A percentile compares a stretch with the other conserved stretches of the same genome.
These are phyloP conservation scores for Styela plicata DNA, from an alignment of 23 tunicate genomes.

Conservation along the genomic window DNA sequence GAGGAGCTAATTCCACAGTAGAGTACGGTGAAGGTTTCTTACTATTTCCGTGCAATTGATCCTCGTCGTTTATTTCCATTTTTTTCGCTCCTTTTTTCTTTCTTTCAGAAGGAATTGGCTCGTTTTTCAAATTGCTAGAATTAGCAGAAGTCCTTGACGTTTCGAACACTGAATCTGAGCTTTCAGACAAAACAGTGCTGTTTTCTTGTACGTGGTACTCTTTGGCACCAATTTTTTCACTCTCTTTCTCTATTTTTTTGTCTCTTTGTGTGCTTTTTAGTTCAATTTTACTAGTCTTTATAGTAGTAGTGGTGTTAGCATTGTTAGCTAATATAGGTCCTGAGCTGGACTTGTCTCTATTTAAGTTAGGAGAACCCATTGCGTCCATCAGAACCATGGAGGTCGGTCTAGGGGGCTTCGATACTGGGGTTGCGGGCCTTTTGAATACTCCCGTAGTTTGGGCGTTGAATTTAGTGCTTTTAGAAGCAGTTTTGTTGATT, in stretches of 20 bases:
- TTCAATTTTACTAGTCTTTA: conserved; percentile 43
- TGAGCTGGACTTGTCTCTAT: not conserved
- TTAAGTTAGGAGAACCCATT: conserved; percentile 20
- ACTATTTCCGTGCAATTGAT: not conserved
- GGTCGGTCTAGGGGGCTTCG: conserved; percentile 38
- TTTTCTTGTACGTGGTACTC: not conserved
- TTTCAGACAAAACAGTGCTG: conserved; percentile 22
- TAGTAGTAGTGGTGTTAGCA: not conserved
- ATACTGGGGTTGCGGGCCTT: conserved; percentile 73
- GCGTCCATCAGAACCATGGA: conserved; percentile 52
- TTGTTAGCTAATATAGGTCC: not conserved
- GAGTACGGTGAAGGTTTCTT: conserved; percentile 21
- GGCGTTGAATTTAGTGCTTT: conserved; percentile 26
- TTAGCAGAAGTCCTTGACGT: conserved; percentile 13
- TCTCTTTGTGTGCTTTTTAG: conserved; percentile 31
- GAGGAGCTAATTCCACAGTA: conserved; percentile 5
- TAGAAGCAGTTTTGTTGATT: not conserved
- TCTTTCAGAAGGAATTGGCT: not conserved
- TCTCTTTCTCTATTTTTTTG: conserved; percentile 26
- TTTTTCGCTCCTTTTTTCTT: not conserved
- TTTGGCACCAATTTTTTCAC: not conserved
- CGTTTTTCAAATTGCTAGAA: not conserved
- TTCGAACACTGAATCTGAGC: conserved; percentile 67
- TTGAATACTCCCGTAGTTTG: conserved; percentile 20
- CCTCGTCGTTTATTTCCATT: not conserved